A percentile compares a stretch with the other conserved stretches of the same genome.
These are phyloP conservation scores for Augiades crinisus DNA, from an alignment of 2,888 invertebrate genomes.

Conservation along the genomic window DNA sequence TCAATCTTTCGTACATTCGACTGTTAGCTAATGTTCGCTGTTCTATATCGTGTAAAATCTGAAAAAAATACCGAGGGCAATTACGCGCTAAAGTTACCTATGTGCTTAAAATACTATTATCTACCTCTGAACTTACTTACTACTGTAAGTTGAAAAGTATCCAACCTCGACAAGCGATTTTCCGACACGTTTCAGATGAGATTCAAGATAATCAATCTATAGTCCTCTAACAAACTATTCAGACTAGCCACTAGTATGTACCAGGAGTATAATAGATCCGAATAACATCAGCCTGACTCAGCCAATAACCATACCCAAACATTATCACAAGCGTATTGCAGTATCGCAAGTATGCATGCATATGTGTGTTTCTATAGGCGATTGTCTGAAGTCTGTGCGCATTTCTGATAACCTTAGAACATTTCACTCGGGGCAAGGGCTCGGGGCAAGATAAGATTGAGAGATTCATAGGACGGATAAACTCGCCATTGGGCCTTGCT, in stretches of 20 bases:
- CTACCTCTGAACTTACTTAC: no score
- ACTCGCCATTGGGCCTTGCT: constrained; percentile 48
- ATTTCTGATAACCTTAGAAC: constrained; percentile 24
- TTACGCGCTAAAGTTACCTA: no score
- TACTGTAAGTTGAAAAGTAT: no score
- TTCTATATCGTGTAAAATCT: no score
- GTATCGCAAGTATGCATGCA: background rate
- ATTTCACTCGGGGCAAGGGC: background rate
- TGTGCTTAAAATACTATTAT: no score
- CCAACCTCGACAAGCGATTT: no score
- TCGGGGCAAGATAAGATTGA: constrained; percentile 33
- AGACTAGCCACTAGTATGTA: background rate
- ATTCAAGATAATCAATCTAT: no score
- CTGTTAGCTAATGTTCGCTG: no score
- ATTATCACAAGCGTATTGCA: constrained; percentile 5
- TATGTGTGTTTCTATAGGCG: background rate
- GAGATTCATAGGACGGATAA: constrained; percentile 37
- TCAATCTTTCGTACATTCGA: no score
- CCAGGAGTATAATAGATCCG: constrained; percentile 4
- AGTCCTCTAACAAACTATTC: no score
- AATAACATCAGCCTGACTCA: constrained; percentile 1
- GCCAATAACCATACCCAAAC: background rate
- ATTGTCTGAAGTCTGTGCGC: constrained; percentile 31
- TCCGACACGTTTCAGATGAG: no score
- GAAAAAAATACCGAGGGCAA: no score